Percentiles rank a stretch among this genome's conserved stretches.
Evolutionary conservation across 2,113 vertebrate genomes (phyloP).

Genomic region (Protomyctophum bolini): DNA sequence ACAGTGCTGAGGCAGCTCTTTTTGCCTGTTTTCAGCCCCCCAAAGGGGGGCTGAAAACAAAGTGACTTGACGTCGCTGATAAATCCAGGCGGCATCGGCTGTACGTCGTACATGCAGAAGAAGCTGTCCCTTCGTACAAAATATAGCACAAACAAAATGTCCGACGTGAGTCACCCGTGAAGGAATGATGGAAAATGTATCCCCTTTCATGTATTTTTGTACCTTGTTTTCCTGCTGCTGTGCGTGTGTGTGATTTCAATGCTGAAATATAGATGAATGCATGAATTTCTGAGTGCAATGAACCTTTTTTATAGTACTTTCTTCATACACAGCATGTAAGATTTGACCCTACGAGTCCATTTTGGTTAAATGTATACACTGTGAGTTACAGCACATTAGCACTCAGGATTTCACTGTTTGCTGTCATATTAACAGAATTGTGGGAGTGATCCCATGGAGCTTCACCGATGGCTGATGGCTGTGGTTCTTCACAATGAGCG

Average conservation of each 20-base stretch:
- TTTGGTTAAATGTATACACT: too few species aligned
- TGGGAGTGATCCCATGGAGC: too few species aligned
- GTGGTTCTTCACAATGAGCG: too few species aligned
- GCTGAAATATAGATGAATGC: slow-evolving; percentile 46
- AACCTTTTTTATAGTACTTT: too few species aligned
- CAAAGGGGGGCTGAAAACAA: slow-evolving; percentile 38
- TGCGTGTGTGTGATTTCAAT: slow-evolving; percentile 22
- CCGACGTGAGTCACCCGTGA: slow-evolving; percentile 19
- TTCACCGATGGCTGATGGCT: too few species aligned
- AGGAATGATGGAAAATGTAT: slow-evolving; percentile 55
- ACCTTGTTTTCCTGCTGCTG: slow-evolving; percentile 22
- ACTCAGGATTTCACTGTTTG: too few species aligned
- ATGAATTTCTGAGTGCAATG: slow-evolving; percentile 13
- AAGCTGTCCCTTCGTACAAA: slow-evolving; percentile 44
- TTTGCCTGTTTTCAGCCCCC: slow-evolving; percentile 35
- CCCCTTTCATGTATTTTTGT: slow-evolving; percentile 31
- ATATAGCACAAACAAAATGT: slow-evolving; percentile 14
- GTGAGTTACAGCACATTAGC: too few species aligned
- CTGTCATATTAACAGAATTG: too few species aligned
- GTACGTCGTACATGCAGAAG: slow-evolving; percentile 55
- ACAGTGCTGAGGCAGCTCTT: slow-evolving; percentile 72
- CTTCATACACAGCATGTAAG: too few species aligned
- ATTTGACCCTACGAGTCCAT: too few species aligned
- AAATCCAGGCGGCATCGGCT: slow-evolving; percentile 30
- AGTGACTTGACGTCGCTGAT: slow-evolving; percentile 64